A percentile compares a stretch with the other conserved stretches of the same genome.
phyloP scores from a whole-genome alignment of 2,888 invertebrate species.

The Steromphala cineraria region DNA sequence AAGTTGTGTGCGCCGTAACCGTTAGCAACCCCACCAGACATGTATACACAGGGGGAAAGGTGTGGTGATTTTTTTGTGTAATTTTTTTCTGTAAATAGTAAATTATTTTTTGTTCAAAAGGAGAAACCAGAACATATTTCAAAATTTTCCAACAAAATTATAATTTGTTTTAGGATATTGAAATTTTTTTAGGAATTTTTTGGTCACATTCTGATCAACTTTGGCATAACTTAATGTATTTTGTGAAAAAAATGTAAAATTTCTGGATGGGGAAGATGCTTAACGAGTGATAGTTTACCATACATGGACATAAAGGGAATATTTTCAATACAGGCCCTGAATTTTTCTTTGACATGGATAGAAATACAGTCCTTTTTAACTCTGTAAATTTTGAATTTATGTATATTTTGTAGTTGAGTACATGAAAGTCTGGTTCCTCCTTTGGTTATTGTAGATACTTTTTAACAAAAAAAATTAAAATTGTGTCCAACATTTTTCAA shows the following conservation, averaged over 20 bases:
- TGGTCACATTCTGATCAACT: no score
- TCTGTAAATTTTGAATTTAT: not conserved
- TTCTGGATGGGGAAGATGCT: no score
- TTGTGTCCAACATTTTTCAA: not conserved
- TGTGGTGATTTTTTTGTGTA: slow-evolving; percentile 36
- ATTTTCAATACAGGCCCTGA: no score
- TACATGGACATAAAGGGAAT: no score
- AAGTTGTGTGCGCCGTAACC: slow-evolving; percentile 98
- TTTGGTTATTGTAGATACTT: not conserved
- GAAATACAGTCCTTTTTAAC: no score
- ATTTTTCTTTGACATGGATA: no score
- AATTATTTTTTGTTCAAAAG: not conserved
- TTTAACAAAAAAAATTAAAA: not conserved
- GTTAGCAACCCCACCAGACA: slow-evolving; percentile 81
- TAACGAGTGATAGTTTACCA: no score
- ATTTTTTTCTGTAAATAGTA: not conserved
- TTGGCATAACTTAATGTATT: no score
- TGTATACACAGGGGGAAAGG: slow-evolving; percentile 94
- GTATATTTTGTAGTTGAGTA: not conserved
- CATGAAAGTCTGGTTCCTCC: not conserved
- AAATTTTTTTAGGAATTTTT: no score
- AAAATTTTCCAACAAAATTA: not conserved
- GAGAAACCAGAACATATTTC: not conserved
- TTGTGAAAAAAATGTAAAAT: no score
- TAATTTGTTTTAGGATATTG: no score